phyloP scores from a whole-genome alignment of 2,888 invertebrate genomes.

The Malthinus seriepunctatus region DNA sequence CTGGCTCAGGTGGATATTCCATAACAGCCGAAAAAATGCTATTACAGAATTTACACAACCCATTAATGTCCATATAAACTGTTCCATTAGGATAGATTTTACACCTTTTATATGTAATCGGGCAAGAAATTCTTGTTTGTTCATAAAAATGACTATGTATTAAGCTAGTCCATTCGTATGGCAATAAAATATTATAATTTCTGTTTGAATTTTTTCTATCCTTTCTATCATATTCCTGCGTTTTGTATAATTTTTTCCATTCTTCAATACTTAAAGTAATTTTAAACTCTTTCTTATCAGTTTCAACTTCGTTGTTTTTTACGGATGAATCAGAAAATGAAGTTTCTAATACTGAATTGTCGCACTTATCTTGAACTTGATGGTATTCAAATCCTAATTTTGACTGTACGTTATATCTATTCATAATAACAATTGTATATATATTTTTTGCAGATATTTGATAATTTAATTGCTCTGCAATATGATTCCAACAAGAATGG shows the following conservation, averaged over 20 bases:
- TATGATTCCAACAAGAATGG: not conserved
- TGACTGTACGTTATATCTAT: not conserved
- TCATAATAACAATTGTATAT: not conserved
- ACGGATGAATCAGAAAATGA: not conserved
- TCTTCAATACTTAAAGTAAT: not conserved
- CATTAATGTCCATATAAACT: not conserved
- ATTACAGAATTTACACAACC: not conserved
- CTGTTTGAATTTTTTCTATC: not conserved
- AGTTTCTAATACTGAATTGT: no score
- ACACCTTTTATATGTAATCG: not conserved
- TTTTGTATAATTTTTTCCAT: not conserved
- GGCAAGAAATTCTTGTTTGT: not conserved
- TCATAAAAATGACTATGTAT: slow-evolving; percentile 2
- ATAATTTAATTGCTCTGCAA: not conserved
- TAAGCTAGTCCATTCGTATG: not conserved
- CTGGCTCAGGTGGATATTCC: not conserved
- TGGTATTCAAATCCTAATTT: not conserved
- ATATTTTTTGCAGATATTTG: not conserved
- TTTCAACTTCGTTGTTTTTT: not conserved
- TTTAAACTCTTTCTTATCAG: not conserved
- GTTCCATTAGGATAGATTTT: not conserved
- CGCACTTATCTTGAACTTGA: not conserved
- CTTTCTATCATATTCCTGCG: not conserved
- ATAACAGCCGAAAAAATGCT: not conserved
- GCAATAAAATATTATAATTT: not conserved